Evolutionary conservation across 2,113 vertebrate genomes (phyloP).

Genomic region (Pungitius pungitius): DNA sequence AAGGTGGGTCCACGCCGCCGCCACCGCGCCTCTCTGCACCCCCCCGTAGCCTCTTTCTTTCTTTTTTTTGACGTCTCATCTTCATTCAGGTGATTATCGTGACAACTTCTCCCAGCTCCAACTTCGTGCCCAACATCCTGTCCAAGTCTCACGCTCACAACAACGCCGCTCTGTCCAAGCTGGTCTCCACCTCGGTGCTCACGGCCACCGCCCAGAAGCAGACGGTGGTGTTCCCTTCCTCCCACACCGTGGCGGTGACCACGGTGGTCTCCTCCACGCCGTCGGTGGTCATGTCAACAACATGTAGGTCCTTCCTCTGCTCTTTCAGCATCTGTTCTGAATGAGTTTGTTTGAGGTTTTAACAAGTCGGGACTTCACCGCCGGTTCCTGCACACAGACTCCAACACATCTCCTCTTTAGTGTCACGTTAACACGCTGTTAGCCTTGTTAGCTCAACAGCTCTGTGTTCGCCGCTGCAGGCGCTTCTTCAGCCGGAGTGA

Average conservation of each 20-base stretch:
- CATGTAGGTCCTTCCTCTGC: slow-evolving; percentile 80
- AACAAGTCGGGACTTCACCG: background rate
- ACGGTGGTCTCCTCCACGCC: slow-evolving; percentile 91
- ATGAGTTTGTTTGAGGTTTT: background rate
- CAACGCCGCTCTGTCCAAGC: slow-evolving; percentile 89
- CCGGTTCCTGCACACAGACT: background rate
- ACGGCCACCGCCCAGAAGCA: slow-evolving; percentile 90
- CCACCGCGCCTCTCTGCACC: background rate
- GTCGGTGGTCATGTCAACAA: slow-evolving; percentile 94
- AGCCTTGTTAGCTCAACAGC: background rate
- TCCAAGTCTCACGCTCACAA: slow-evolving; percentile 98
- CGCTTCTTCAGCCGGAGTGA: slow-evolving; percentile 88
- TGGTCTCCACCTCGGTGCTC: slow-evolving; percentile 89
- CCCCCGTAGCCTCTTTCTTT: background rate
- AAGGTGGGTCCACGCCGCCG: slow-evolving; percentile 79
- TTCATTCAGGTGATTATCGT: slow-evolving; percentile 94
- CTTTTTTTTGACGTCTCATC: slow-evolving; percentile 25
- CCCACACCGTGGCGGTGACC: slow-evolving; percentile 88
- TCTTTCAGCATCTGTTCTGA: no score
- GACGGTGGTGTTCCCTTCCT: slow-evolving; percentile 90
- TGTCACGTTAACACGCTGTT: background rate
- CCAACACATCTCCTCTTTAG: background rate
- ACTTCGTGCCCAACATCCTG: slow-evolving; percentile 98
- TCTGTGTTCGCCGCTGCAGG: slow-evolving; percentile 59
- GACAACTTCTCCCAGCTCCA: slow-evolving; percentile 96